Conservation (phyloP, 2,113 vertebrate species). For the Regulus satrapa region DNA sequence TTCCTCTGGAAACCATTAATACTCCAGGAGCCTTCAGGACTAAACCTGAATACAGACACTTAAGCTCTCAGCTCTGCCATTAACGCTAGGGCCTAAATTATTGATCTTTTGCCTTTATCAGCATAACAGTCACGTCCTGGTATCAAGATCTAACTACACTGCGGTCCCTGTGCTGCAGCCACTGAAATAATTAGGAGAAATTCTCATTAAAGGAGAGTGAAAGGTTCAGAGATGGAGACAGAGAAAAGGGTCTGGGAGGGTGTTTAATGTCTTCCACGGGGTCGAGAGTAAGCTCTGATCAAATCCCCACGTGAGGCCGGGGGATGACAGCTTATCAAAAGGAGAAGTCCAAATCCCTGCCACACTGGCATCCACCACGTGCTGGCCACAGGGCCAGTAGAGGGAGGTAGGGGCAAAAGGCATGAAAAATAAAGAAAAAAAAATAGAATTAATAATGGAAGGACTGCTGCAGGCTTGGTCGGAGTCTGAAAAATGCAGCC, state of each 20-base stretch:
- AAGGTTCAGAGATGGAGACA: slow-evolving; percentile 73
- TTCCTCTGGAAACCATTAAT: slow-evolving; percentile 68
- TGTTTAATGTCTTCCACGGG: slow-evolving; percentile 84
- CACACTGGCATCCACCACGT: fast-evolving
- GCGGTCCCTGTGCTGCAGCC: slow-evolving; percentile 88
- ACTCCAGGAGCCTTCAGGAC: slow-evolving; percentile 63
- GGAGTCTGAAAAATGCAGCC: not conserved
- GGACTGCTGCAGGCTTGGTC: not conserved
- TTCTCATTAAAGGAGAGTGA: slow-evolving; percentile 96
- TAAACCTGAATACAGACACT: slow-evolving; percentile 83
- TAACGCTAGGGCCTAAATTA: slow-evolving; percentile 95
- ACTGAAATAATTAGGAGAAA: slow-evolving; percentile 98
- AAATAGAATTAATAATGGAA: slow-evolving; percentile 37
- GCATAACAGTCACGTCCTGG: slow-evolving; percentile 93
- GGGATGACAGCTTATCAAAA: slow-evolving; percentile 79
- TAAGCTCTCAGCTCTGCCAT: slow-evolving; percentile 87
- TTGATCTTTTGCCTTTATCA: slow-evolving; percentile 95
- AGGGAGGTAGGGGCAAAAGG: not conserved
- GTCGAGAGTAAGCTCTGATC: slow-evolving; percentile 76
- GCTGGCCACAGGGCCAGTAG: fast-evolving
- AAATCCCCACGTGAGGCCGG: slow-evolving; percentile 68
- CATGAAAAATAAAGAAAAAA: slow-evolving; percentile 56
- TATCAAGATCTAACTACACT: slow-evolving; percentile 85
- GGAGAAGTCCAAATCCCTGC: slow-evolving; percentile 58
- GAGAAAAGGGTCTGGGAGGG: slow-evolving; percentile 76